These are phyloP conservation scores for Caprella mutica DNA, from an alignment of 2,888 invertebrate genomes.

Conservation along the genomic window DNA sequence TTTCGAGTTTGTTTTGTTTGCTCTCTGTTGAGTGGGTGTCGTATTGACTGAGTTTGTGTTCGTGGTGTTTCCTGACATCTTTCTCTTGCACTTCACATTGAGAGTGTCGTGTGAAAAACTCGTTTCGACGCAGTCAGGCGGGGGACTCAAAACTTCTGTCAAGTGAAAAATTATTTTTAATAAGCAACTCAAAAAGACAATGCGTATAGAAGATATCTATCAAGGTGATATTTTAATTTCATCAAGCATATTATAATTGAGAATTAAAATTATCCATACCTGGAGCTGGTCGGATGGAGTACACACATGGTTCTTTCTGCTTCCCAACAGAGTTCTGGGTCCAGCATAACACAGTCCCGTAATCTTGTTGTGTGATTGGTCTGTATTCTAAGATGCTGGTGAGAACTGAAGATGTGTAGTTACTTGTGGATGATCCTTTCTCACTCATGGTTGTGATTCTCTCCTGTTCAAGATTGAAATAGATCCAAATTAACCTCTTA, in stretches of 20 bases:
- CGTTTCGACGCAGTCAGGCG: slow-evolving; percentile 1
- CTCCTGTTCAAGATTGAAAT: too few species aligned
- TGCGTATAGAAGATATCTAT: too few species aligned
- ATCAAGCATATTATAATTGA: too few species aligned
- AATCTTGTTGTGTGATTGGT: slow-evolving; percentile 21
- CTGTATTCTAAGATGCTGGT: slow-evolving; percentile 20
- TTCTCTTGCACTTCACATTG: neutral
- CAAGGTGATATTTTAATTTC: too few species aligned
- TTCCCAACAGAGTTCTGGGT: slow-evolving; percentile 19
- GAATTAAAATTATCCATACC: too few species aligned
- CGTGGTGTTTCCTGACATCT: neutral
- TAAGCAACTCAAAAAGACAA: too few species aligned
- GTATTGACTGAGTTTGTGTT: neutral
- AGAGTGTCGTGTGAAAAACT: neutral
- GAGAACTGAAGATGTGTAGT: too few species aligned
- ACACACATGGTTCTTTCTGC: slow-evolving; percentile 23
- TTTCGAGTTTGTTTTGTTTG: neutral
- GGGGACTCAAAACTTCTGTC: slow-evolving; percentile 7
- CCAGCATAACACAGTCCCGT: slow-evolving; percentile 22
- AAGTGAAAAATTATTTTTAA: too few species aligned
- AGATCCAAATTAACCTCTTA: too few species aligned
- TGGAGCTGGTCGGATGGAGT: slow-evolving; percentile 22
- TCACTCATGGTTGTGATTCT: neutral
- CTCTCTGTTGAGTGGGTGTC: too few species aligned
- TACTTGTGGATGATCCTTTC: too few species aligned